Percentiles rank a stretch among this genome's conserved stretches.
These are phyloP conservation scores for Eriosoma lanigerum DNA, from an alignment of 1,140 invertebrate genomes.

Conservation along the genomic window DNA sequence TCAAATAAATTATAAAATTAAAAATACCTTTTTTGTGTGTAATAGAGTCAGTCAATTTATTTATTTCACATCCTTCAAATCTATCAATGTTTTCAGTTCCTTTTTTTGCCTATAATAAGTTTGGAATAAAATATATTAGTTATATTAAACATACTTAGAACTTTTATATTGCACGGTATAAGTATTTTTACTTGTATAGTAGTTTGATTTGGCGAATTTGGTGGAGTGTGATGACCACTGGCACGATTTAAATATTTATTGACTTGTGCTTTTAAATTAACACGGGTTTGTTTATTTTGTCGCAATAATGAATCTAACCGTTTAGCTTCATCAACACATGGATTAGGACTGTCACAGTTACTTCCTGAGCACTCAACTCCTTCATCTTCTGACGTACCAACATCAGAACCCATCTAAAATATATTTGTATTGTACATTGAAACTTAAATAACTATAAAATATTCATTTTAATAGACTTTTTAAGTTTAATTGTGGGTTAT, in stretches of 20 bases:
- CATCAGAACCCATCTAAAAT: constrained; percentile 26
- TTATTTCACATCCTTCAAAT: constrained; percentile 48
- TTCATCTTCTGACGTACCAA: constrained; percentile 52
- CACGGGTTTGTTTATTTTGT: constrained; percentile 42
- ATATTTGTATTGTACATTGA: no score
- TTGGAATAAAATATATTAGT: not conserved
- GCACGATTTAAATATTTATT: constrained; percentile 41
- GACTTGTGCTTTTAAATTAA: constrained; percentile 29
- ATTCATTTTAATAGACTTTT: no score
- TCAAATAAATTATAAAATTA: not conserved
- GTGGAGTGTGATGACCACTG: constrained; percentile 42
- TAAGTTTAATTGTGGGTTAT: no score
- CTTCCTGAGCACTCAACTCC: constrained; percentile 52
- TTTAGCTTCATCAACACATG: constrained; percentile 49
- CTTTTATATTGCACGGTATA: not conserved
- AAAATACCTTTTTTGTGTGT: constrained; percentile 41
- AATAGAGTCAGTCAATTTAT: constrained; percentile 43
- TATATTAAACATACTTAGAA: not conserved
- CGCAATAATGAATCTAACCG: constrained; percentile 49
- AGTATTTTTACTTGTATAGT: constrained; percentile 21
- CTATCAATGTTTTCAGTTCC: constrained; percentile 2
- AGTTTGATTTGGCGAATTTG: constrained; percentile 42
- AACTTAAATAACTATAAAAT: no score
- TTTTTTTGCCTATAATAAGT: constrained; percentile 25
- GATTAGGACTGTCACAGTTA: constrained; percentile 52